These are phyloP conservation scores for Capreolus pygargus DNA, from an alignment of 2,113 vertebrate species.

Conservation along the genomic window DNA sequence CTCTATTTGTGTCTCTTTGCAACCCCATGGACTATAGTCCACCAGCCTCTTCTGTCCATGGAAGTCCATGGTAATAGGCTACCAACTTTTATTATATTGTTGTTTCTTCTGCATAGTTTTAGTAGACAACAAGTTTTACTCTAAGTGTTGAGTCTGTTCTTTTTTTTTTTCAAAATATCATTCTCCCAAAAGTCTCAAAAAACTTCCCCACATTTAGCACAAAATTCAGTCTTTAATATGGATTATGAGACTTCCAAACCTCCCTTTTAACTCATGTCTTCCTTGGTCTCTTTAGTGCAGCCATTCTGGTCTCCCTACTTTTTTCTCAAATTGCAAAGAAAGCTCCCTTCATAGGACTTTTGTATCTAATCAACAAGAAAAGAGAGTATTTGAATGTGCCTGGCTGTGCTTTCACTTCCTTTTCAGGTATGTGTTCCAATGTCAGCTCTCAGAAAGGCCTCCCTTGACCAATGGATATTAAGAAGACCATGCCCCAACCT, in stretches of 20 bases:
- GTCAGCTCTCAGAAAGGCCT: not conserved
- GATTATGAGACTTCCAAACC: too few relatives aligned
- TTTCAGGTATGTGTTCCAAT: not conserved
- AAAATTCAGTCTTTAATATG: not conserved
- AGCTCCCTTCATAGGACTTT: not conserved
- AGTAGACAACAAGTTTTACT: not conserved
- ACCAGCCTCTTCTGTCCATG: not conserved
- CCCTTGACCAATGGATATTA: not conserved
- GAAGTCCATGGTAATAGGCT: not conserved
- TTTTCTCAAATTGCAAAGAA: not conserved
- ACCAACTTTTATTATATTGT: not conserved
- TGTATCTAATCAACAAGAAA: not conserved
- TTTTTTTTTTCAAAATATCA: not conserved
- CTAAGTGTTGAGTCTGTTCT: not conserved
- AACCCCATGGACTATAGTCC: not conserved
- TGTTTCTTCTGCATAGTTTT: not conserved
- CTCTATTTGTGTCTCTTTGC: not conserved
- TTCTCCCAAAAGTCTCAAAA: not conserved
- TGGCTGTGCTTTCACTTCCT: not conserved
- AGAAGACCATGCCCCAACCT: not conserved
- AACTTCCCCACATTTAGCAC: not conserved
- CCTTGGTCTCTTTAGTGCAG: not conserved
- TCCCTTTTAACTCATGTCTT: not conserved
- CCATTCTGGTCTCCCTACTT: fast-evolving
- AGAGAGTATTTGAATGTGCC: not conserved